Evolutionary conservation across 2,797 vertebrate species (phyloP), one percentile per base, ranked within the genome.

Genomic region (Hipposideros larvatus): DNA sequence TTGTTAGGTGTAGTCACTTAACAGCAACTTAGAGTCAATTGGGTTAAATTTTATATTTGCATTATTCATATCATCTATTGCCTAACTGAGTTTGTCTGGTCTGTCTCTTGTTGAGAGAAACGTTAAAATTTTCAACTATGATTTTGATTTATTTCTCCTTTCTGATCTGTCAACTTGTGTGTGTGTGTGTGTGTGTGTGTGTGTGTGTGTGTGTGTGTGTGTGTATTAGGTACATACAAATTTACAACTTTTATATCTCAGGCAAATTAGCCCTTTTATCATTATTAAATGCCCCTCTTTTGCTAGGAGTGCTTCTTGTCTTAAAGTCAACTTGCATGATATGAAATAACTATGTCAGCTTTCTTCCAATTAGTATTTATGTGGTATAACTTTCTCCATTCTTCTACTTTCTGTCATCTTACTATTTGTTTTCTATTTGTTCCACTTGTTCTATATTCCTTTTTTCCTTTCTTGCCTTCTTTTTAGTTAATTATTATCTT

Each of bases 271-370:
- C 21, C 21, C 53, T 37, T 48, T 75, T 13, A 16, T 77, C 8
- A 21, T 55, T 57, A 51, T 68, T n/a, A 71, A 59, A 46, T 22
- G 18, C 0, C 13, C 5, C 3, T 75, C n/a, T 13, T 48, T 28
- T 68, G 15, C 28, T 46, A 21, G 28, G 21, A 51, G 48, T 84
- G 11, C 37, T 59, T 53, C 28, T 48, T 24, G 75, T 31, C 55
- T 31, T 61, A 1, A n/a, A 18, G n/a, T 68, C 88, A 22, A 0
- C n/a, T 53, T 31, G 15, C 7, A 2, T 24, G 4, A 0, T 13
- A 8, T 2, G 24, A 31, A 31, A 41, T 3, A 43, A 5, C 63
- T 28, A 5, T 10, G 3, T n/a, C 61, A 2, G 11, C 37, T 51
- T n/a, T 68, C 24, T 65, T 41, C 19, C 41, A 48, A 31, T 21